Evolutionary conservation across 2,888 invertebrate species (phyloP), one percentile per base, ranked within the genome.

Genomic region (Dicroscelio sp.): DNA sequence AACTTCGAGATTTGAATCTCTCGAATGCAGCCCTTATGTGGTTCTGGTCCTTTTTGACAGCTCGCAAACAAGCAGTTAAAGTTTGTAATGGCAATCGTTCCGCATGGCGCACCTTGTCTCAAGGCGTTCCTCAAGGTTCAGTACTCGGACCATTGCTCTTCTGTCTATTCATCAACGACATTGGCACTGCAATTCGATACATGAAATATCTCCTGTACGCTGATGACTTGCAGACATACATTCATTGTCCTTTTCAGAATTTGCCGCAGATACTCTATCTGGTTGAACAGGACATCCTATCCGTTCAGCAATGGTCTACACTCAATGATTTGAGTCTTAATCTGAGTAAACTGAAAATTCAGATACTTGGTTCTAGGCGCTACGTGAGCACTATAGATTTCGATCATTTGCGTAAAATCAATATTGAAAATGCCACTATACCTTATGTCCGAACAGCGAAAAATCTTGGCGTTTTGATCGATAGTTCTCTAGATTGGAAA

Each of bases 121-220:
- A 14, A 12, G 69, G 69, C 2, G 69, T 69, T 17, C 69, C 69
- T n/a, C 69, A 69, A 31, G 69, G 69, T 25, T 69, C 69, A 14
- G 63, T 63, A 30, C 31, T 63, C 4, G 69, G 69, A 38, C 69
- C 35, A 8, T 38, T 69, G 2, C 17, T 69, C 4, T 69, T 69
- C 17, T 17, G 6, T 23, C 35, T 69, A 23, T 69, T 10, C 17
- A 69, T 69, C 5, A 69, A 69, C 25, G 25, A 69, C 23, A 35
- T 69, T 17, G 23, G 17, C 20, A 6, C 23, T 31, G 69, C 23
- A 3, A 35, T 69, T 23, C 5, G 69, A 14, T 25, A n/a, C 23
- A 38, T 23, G 38, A 38, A 35, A 38, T 27, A 31, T 25, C 69
- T 69, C 5, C 43, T 69, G 25, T 38, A 31, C 20, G 69, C 69